phyloP scores from a whole-genome alignment of 2,113 vertebrate genomes.

The Anser brachyrhynchus region DNA sequence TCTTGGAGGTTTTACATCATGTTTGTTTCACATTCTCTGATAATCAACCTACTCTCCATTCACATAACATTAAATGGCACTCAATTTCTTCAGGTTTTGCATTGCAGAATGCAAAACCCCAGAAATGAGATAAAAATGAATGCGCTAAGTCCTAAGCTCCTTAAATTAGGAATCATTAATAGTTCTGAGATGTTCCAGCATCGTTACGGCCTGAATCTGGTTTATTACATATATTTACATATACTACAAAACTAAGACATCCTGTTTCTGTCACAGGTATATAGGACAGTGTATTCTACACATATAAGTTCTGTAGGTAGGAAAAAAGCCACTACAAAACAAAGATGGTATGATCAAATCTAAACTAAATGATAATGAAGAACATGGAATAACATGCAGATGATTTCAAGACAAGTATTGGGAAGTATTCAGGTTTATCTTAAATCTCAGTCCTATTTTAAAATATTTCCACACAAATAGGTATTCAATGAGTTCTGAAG shows the following conservation, averaged over 20 bases:
- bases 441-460: neutral
- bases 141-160: neutral
- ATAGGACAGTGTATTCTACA: neutral
- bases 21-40: neutral
- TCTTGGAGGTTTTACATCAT: neutral
- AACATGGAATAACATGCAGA: neutral
- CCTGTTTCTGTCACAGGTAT: neutral
- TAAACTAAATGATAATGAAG: neutral
- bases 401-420: neutral
- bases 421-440: neutral
- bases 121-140: neutral
- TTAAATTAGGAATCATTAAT: neutral
- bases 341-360: neutral
- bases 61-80: neutral
- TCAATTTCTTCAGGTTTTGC: neutral
- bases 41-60: neutral
- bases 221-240: neutral
- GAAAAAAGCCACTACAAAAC: neutral
- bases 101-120: neutral
- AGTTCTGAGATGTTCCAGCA: neutral
- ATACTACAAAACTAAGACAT: neutral
- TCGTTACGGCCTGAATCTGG: neutral
- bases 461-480: rapidly evolving
- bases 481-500: neutral
- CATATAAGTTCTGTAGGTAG: neutral